Evolutionary conservation across 2,888 invertebrate genomes (phyloP).

Genomic region (Stenodera caucasica): DNA sequence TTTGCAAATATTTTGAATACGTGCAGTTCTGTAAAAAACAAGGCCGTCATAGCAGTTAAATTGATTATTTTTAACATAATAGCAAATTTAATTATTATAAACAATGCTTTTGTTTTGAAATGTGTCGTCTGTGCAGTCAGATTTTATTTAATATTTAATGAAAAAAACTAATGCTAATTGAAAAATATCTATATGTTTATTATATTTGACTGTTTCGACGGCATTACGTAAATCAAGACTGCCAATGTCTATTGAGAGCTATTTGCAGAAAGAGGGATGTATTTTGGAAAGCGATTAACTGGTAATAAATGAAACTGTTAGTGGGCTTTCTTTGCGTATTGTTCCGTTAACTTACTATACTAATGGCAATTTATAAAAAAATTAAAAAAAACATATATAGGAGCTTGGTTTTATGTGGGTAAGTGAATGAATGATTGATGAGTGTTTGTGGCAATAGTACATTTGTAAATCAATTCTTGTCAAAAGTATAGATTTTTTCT

Average conservation of each 20-base stretch:
- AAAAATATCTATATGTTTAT: constrained; percentile 11
- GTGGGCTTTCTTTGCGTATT: constrained; percentile 51
- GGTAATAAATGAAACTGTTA: constrained; percentile 36
- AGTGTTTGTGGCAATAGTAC: constrained; percentile 56
- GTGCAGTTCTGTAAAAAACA: constrained; percentile 25
- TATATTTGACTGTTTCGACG: constrained; percentile 29
- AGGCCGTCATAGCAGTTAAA: constrained; percentile 29
- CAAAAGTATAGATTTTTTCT: constrained; percentile 60
- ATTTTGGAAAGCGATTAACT: constrained; percentile 40
- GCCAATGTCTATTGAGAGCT: constrained; percentile 36
- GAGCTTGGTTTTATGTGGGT: constrained; percentile 58
- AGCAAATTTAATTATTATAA: not conserved
- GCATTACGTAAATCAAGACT: constrained; percentile 33
- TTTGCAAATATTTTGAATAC: constrained; percentile 32
- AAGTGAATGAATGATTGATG: constrained; percentile 44
- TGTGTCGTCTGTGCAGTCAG: constrained; percentile 24
- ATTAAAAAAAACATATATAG: constrained; percentile 48
- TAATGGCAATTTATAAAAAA: constrained; percentile 55
- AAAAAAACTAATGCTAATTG: not conserved
- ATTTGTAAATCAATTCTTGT: constrained; percentile 63
- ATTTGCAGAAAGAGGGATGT: constrained; percentile 42
- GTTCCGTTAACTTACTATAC: constrained; percentile 53
- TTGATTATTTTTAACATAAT: not conserved
- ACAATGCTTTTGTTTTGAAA: constrained; percentile 24
- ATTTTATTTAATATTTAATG: constrained; percentile 10